Percentiles rank a stretch among this genome's conserved stretches.
Conservation (phyloP, 2,113 vertebrate genomes). For the Microtus richardsoni region DNA sequence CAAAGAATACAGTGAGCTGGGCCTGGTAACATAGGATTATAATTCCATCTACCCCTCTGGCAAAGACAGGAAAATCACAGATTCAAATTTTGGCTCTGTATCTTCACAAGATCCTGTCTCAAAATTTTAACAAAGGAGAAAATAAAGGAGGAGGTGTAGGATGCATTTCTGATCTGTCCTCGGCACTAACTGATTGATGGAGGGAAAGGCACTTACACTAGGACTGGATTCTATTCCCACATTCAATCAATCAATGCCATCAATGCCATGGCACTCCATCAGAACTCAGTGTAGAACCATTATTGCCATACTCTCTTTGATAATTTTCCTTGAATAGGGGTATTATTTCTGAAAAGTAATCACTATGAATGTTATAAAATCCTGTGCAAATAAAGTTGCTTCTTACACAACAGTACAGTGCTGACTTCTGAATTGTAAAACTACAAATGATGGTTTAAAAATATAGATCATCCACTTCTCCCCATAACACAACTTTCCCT, state of each 20-base stretch:
- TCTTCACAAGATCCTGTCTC: background rate
- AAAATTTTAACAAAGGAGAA: background rate
- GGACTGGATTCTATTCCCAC: background rate
- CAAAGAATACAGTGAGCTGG: background rate
- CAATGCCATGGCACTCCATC: background rate
- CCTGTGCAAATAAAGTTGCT: background rate
- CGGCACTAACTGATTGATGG: background rate
- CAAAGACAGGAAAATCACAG: background rate
- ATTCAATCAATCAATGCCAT: background rate
- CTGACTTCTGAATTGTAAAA: background rate
- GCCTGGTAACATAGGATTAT: too few species aligned
- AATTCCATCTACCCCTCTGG: background rate
- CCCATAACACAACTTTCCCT: background rate
- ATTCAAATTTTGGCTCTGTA: background rate
- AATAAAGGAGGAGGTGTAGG: background rate
- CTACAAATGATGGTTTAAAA: slow-evolving; percentile 5
- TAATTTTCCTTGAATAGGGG: background rate
- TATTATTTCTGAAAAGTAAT: background rate
- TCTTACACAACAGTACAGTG: background rate
- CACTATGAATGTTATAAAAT: background rate
- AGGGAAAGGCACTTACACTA: background rate
- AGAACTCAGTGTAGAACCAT: background rate
- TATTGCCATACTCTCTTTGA: background rate
- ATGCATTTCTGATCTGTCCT: background rate
- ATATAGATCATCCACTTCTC: background rate